Evolutionary conservation across 2,113 vertebrate genomes (phyloP).

Genomic region (Elephantulus edwardii): DNA sequence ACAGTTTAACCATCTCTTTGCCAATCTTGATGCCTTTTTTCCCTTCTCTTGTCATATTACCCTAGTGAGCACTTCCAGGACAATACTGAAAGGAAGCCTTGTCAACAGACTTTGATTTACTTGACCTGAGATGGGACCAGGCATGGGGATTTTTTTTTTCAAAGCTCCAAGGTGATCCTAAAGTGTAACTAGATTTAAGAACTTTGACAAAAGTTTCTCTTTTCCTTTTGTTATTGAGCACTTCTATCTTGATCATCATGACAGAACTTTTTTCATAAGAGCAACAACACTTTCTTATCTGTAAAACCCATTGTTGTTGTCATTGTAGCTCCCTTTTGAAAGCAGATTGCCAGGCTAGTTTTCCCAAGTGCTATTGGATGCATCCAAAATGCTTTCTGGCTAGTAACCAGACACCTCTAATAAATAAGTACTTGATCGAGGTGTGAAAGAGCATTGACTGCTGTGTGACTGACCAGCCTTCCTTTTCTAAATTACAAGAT

Average conservation of each 20-base stretch:
- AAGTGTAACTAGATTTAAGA: neutral
- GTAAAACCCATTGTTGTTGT: neutral
- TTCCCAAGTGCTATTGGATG: neutral
- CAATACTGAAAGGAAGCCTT: no score
- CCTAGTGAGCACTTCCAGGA: no score
- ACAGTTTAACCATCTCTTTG: no score
- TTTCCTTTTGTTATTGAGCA: neutral
- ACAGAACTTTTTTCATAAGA: neutral
- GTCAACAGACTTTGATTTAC: conserved; percentile 27
- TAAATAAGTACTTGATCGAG: conserved; percentile 36
- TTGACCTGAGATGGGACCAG: neutral
- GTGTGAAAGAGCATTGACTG: neutral
- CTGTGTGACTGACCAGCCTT: neutral
- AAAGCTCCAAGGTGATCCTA: neutral
- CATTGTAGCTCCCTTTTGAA: neutral
- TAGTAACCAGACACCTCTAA: neutral
- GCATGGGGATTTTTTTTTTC: neutral
- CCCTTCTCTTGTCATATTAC: no score
- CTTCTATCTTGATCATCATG: neutral
- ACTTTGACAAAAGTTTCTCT: neutral
- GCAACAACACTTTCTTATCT: neutral
- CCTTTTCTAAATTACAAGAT: neutral
- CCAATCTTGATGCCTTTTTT: no score
- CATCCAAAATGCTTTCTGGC: neutral
- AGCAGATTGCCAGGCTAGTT: neutral